Evolutionary conservation across 2,113 vertebrate genomes (phyloP).

Genomic region (Pygoscelis adeliae): DNA sequence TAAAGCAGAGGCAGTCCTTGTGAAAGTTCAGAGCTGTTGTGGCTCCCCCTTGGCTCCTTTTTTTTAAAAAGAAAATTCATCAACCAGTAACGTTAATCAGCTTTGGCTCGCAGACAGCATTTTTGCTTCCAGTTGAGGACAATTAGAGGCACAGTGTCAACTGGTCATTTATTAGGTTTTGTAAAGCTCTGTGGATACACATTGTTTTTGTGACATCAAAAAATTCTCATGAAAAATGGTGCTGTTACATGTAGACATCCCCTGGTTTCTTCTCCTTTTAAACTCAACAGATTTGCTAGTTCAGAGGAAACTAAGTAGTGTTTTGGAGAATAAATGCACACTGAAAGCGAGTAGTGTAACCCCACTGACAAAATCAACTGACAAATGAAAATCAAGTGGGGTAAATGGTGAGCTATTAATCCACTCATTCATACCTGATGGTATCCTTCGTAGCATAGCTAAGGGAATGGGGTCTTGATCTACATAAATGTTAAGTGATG

Average conservation of each 20-base stretch:
- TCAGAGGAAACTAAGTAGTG: background rate
- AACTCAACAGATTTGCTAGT: background rate
- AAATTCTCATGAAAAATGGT: background rate
- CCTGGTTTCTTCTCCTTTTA: background rate
- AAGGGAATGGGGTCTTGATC: background rate
- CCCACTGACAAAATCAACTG: background rate
- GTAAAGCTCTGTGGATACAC: background rate
- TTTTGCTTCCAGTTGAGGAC: conserved; percentile 17
- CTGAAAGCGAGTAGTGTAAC: background rate
- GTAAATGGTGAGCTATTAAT: background rate
- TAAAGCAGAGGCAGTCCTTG: conserved; percentile 51
- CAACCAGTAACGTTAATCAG: background rate
- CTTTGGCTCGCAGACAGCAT: background rate
- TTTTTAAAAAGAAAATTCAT: background rate
- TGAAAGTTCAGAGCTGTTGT: conserved; percentile 27
- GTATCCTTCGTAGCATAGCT: background rate
- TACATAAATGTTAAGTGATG: background rate
- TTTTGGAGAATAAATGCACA: background rate
- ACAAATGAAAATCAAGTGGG: background rate
- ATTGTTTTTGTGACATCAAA: background rate
- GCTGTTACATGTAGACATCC: background rate
- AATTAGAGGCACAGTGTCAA: conserved; percentile 26
- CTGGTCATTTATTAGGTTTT: background rate
- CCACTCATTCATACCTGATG: background rate
- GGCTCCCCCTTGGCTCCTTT: background rate